phyloP scores from a whole-genome alignment of 2,888 invertebrate genomes.

The Mimas tiliae region DNA sequence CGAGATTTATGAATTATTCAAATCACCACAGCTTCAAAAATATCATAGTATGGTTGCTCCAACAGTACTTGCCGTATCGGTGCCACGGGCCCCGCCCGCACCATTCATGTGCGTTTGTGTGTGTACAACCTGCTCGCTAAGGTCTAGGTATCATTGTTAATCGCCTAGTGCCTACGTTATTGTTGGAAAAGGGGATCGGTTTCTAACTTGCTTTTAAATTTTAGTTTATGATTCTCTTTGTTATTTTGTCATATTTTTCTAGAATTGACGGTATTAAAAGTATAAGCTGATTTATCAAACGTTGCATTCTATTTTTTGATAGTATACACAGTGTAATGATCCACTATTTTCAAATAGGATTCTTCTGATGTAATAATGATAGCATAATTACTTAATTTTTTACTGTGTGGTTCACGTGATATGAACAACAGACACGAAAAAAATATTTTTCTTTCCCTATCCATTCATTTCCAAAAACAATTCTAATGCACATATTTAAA shows the following conservation, averaged over 20 bases:
- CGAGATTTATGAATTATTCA: background rate
- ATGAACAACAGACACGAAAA: background rate
- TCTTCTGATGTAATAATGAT: background rate
- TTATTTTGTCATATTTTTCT: background rate
- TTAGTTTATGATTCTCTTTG: background rate
- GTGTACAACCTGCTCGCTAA: conserved; percentile 19
- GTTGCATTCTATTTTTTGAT: too few species aligned
- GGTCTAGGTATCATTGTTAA: conserved; percentile 21
- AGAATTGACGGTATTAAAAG: too few species aligned
- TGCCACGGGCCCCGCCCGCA: conserved; percentile 58
- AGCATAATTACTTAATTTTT: background rate
- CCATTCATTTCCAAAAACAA: too few species aligned
- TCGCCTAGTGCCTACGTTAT: background rate
- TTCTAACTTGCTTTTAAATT: background rate
- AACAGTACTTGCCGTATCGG: conserved; percentile 54
- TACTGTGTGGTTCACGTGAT: background rate
- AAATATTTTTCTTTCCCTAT: too few species aligned
- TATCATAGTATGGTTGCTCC: conserved; percentile 35
- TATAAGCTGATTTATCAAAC: too few species aligned
- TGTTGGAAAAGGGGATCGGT: background rate
- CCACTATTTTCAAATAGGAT: too few species aligned
- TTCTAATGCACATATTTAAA: background rate
- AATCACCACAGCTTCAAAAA: background rate
- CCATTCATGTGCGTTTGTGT: conserved; percentile 44
- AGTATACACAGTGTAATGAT: too few species aligned